Evolutionary conservation across 2,797 vertebrate genomes (phyloP), one percentile per base, ranked within the genome.

Genomic region (Glossophaga mutica): DNA sequence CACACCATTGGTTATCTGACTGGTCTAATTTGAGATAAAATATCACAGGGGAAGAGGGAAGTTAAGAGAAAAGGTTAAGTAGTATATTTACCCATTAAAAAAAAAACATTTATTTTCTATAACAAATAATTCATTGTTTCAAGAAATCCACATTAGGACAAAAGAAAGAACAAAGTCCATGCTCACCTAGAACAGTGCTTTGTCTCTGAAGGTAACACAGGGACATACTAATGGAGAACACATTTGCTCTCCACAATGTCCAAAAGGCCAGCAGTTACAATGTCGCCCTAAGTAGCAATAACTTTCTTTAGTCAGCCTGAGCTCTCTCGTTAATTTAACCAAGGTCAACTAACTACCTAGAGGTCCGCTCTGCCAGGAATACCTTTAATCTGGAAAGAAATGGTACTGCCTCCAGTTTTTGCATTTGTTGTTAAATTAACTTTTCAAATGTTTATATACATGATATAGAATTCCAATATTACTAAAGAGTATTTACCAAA

Each of bases 11-110:
- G 6, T 65, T 24, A 90, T 50, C 29, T 14, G 15, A 84, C 9
- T 71, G 68, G 37, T 62, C 71, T 94, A 57, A 70, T 95, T 93
- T 77, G 46, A 95, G 89, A 94, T 95, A 81, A 91, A 97, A 93
- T 91, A 62, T 79, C 79, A 94, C 93, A 84, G 22, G 71, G 37
- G 55, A 10, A 87, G 71, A 67, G 59, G 59, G 59, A 95, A 82
- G 59, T 74, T 42, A 42, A 88, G 18, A 78, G 42, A 87, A 95
- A 96, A 95, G 21, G 19, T 86, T 94, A 97, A 68, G 68, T 50
- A 73, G 55, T 48, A 95, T 90, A 89, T 65, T 39, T 89, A 91
- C 32, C 12, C 83, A 86, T 24, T 62, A 15, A 59, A 86, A 81
- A 87, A 68, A 50, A 83, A 59, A 6, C 26, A 87, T 32, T 91